Evolutionary conservation across 2,888 invertebrate species (phyloP).

Genomic region (Psylliodes chrysocephalus): DNA sequence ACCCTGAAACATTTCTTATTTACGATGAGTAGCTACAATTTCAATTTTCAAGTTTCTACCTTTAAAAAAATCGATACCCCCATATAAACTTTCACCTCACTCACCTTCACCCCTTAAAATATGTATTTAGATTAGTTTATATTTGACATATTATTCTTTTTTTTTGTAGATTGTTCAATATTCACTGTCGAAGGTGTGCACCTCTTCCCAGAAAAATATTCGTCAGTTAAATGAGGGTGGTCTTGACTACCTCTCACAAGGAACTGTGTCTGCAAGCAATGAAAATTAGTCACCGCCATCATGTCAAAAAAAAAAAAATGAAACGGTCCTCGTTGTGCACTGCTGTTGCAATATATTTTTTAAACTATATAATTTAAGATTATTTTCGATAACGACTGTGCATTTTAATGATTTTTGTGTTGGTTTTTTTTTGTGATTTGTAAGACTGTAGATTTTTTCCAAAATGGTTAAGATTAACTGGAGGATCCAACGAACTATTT

Average conservation of each 20-base stretch:
- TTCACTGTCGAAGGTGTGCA: conserved; percentile 94
- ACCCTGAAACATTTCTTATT: no score
- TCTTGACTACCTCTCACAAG: conserved; percentile 55
- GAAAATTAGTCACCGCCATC: conserved; percentile 25
- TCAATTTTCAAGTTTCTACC: no score
- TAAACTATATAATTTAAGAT: conserved; percentile 7
- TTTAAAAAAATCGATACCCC: no score
- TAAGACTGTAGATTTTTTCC: conserved; percentile 18
- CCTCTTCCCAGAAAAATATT: conserved; percentile 81
- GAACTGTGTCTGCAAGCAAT: conserved; percentile 48
- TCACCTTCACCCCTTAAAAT: no score
- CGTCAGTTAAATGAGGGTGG: conserved; percentile 58
- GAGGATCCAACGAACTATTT: conserved; percentile 8
- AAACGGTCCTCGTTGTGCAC: conserved; percentile 30
- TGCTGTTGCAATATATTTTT: conserved; percentile 40
- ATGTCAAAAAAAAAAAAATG: conserved; percentile 8
- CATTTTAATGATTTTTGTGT: conserved; percentile 21
- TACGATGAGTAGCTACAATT: no score
- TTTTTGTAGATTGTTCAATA: conserved; percentile 89
- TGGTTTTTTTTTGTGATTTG: conserved; percentile 26
- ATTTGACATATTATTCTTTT: no score
- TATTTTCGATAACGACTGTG: conserved; percentile 12
- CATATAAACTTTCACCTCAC: no score
- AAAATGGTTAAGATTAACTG: conserved; percentile 1
- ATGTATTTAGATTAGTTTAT: no score